Base-by-base conservation (phyloP, 2,888 invertebrate genomes). In the Andrena flavipes region DNA sequence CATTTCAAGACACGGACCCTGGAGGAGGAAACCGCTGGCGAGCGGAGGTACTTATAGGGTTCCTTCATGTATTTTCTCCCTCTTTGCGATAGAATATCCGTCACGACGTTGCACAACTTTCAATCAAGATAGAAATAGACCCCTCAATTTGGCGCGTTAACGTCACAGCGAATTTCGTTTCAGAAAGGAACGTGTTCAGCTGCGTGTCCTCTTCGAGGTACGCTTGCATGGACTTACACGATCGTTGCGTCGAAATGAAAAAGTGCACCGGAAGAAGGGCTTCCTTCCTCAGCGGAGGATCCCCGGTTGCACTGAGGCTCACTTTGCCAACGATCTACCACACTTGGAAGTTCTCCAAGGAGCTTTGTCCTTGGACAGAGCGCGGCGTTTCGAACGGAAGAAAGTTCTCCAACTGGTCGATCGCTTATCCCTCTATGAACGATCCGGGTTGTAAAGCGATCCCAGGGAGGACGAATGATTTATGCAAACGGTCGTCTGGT, bases 271-370 rank as follows among this genome's bases (percentile, higher is more conserved):
- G 33, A n/a, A 75, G 71, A 56, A 71, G 69, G n/a, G 65, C 6
- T 49, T 33, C 30, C 30, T 63, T 56, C 72, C 42, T 51, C 20
- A 20, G 60, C 16, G n/a, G 33, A 33, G 62, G 56, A 49, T 63
- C 68, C 56, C 51, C 75, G 56, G 49, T 68, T 62, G 33, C 62
- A 54, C 49, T 48, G 62, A 48, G 30, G 30, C 65, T 56, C 76
- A 16, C 51, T 67, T 65, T 33, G 76, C 60, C 82, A 65, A 42
- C 68, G 51, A 82, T 72, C 20, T 26, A 69, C 54, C 62, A 49
- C 20, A 51, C 23, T 82, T 83, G 82, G 82, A 82, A 26, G 42
- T 62, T 49, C 35, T 76, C 82, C 82, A 83, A 83, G n/a, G 33
- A 70, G 20, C 35, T 62, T 54, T 26, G 82, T 77, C 73, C 76